These are phyloP conservation scores for Epinotia ramella DNA, from an alignment of 2,888 invertebrate genomes.

Conservation along the genomic window DNA sequence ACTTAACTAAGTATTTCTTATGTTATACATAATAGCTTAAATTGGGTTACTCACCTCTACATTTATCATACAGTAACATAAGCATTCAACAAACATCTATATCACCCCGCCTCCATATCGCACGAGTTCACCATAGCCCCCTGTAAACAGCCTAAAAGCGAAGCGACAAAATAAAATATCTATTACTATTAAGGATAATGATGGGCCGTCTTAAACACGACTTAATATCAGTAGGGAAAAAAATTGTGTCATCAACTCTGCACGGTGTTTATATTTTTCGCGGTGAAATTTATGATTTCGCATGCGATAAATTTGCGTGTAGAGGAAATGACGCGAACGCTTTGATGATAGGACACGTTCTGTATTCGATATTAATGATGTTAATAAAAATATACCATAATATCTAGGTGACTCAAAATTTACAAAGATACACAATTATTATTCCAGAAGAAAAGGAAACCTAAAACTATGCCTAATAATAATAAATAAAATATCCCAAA, in stretches of 20 bases:
- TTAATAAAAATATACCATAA: neutral
- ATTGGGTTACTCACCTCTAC: too few species aligned
- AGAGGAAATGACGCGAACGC: conserved; percentile 56
- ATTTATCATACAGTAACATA: too few species aligned
- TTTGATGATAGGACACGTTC: conserved; percentile 57
- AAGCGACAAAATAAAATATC: conserved; percentile 85
- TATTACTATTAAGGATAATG: conserved; percentile 86
- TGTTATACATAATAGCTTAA: too few species aligned
- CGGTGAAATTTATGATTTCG: conserved; percentile 58
- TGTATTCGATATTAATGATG: conserved; percentile 35
- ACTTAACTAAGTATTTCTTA: too few species aligned
- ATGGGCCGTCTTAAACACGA: conserved; percentile 84
- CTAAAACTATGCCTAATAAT: too few species aligned
- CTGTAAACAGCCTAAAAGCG: conserved; percentile 63
- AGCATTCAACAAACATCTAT: too few species aligned
- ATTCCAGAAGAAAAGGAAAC: too few species aligned
- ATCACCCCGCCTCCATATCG: neutral
- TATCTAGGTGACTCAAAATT: too few species aligned
- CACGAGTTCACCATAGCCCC: neutral
- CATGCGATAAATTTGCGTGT: conserved; percentile 55
- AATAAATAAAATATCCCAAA: too few species aligned
- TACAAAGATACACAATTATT: too few species aligned
- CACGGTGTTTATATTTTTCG: conserved; percentile 58
- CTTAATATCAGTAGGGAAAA: conserved; percentile 85
- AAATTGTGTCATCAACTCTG: conserved; percentile 79